Conservation (phyloP, 1,140 invertebrate species). For the Drosophila repleta region DNA sequence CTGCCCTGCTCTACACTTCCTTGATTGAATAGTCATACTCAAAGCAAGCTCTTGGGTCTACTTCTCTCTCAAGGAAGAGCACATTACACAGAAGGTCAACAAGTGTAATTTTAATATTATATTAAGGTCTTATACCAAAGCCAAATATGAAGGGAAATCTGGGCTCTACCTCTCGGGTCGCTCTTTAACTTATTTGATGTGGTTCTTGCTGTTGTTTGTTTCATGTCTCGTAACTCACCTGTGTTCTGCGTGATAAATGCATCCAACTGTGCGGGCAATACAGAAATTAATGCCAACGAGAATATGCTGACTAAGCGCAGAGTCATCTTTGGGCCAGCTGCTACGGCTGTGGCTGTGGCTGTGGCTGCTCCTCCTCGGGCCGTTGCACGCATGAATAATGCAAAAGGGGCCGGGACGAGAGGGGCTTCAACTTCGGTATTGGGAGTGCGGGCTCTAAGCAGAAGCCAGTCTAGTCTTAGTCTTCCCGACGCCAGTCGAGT, state of each 20-base stretch:
- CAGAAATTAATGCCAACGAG: slow-evolving; percentile 59
- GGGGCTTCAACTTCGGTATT: background rate
- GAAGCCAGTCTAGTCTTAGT: slow-evolving; percentile 32
- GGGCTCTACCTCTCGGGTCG: background rate
- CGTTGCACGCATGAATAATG: slow-evolving; percentile 72
- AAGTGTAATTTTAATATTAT: no score
- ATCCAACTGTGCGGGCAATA: slow-evolving; percentile 78
- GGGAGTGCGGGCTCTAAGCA: slow-evolving; percentile 23
- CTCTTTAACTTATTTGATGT: slow-evolving; percentile 20
- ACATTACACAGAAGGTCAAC: no score
- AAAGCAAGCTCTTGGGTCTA: no score
- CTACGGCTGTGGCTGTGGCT: background rate
- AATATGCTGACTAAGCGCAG: slow-evolving; percentile 78
- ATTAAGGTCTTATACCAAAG: no score
- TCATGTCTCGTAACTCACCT: slow-evolving; percentile 48
- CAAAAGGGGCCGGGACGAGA: slow-evolving; percentile 6
- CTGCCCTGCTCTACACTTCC: background rate
- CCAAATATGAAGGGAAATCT: background rate
- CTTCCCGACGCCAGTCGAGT: slow-evolving; percentile 4
- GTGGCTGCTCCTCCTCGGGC: slow-evolving; percentile 13
- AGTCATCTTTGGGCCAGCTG: slow-evolving; percentile 62
- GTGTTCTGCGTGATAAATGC: slow-evolving; percentile 77
- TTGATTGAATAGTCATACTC: no score
- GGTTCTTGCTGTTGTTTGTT: slow-evolving; percentile 14
- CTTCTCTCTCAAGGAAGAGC: no score